Conservation (phyloP, 1,140 invertebrate species). For the Brachionus asplanchnoidis region DNA sequence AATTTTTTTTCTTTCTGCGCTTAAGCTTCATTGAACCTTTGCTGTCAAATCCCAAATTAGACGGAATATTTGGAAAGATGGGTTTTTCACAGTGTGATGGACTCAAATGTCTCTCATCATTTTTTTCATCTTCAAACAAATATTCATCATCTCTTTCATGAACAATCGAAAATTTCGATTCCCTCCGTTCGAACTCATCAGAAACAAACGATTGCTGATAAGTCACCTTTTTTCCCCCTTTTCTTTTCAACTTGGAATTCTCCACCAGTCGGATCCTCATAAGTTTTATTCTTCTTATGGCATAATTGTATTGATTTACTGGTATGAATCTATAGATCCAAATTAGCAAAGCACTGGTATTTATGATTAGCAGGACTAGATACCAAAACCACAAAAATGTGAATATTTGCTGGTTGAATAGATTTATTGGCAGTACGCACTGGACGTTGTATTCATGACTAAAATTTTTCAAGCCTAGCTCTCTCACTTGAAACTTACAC, state of each 20-base stretch:
- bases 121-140: slow-evolving; percentile 11
- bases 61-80: slow-evolving; percentile 4
- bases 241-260: not conserved
- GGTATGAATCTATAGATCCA: slow-evolving; percentile 41
- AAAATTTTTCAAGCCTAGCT: slow-evolving; percentile 25
- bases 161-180: not conserved
- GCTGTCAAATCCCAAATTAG: not conserved
- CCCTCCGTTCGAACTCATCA: not conserved
- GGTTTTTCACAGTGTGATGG: not conserved
- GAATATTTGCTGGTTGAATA: slow-evolving; percentile 57
- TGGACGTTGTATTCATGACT: slow-evolving; percentile 51
- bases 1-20: not conserved
- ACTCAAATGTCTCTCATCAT: not conserved
- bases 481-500: slow-evolving; percentile 44
- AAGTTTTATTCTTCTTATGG: slow-evolving; percentile 28
- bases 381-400: slow-evolving; percentile 57
- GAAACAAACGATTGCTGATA: not conserved
- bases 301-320: slow-evolving; percentile 39
- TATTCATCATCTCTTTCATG: slow-evolving; percentile 3
- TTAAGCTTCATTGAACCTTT: slow-evolving; percentile 16
- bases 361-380: slow-evolving; percentile 50
- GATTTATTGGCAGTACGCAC: slow-evolving; percentile 55
- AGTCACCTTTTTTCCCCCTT: not conserved
- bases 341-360: slow-evolving; percentile 17
- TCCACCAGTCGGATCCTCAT: not conserved